These are phyloP conservation scores for Carlito syrichta DNA, from an alignment of 2,113 vertebrate genomes.

Conservation along the genomic window DNA sequence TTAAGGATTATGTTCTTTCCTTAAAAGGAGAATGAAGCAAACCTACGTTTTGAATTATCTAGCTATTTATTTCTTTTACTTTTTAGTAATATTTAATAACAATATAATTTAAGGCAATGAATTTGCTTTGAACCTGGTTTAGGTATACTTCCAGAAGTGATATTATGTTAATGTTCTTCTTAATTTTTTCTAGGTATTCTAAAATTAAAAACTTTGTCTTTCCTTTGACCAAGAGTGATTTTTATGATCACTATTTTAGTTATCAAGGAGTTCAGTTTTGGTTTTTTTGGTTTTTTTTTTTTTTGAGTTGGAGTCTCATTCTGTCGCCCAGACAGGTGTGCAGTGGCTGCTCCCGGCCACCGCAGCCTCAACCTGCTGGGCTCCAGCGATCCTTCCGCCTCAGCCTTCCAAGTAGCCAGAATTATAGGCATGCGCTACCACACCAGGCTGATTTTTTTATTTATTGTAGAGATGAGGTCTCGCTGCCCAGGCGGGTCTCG, in stretches of 20 bases:
- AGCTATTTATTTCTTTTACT: not conserved
- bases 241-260: constrained; percentile 27
- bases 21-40: not conserved
- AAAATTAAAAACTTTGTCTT: constrained; percentile 11
- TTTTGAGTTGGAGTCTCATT: too few relatives aligned
- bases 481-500: too few relatives aligned
- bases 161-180: not conserved
- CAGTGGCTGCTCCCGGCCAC: too few relatives aligned
- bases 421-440: too few relatives aligned
- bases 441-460: too few relatives aligned
- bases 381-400: too few relatives aligned
- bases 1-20: constrained; percentile 16
- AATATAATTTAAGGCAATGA: not conserved
- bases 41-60: not conserved
- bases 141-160: not conserved
- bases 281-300: too few relatives aligned
- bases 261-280: constrained; percentile 16
- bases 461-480: too few relatives aligned
- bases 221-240: not conserved
- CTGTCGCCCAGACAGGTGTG: too few relatives aligned
- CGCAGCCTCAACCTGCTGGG: too few relatives aligned
- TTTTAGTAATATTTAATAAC: not conserved
- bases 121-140: constrained; percentile 37
- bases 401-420: too few relatives aligned
- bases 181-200: not conserved